Conservation (phyloP, 2,888 invertebrate species). For the Drosophila tripunctata region DNA sequence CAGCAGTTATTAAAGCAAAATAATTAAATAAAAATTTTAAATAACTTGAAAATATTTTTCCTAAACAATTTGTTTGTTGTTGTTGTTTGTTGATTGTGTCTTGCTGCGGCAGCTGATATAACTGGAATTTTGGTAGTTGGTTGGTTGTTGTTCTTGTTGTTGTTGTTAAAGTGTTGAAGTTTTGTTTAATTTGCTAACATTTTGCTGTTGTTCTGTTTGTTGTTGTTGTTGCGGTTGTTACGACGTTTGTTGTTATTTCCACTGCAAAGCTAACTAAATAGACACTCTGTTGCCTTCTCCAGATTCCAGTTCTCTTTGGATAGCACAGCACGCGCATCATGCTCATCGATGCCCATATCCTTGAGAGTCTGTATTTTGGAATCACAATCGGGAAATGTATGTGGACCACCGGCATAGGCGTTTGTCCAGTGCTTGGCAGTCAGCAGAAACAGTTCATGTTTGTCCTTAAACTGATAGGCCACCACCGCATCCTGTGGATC, state of each 20-base stretch:
- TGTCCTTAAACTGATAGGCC: slow-evolving; percentile 97
- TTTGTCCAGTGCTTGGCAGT: slow-evolving; percentile 99
- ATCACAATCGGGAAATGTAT: slow-evolving; percentile 91
- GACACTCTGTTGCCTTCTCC: slow-evolving; percentile 94
- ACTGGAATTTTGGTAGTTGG: slow-evolving; percentile 15
- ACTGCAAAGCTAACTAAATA: slow-evolving; percentile 89
- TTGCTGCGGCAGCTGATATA: slow-evolving; percentile 1
- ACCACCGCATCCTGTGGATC: slow-evolving; percentile 99
- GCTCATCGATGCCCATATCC: slow-evolving; percentile 97
- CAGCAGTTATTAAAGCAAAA: background rate
- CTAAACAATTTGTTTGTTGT: too few relatives aligned
- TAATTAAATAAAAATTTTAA: slow-evolving; percentile 21
- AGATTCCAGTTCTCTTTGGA: slow-evolving; percentile 97
- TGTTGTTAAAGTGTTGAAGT: slow-evolving; percentile 9
- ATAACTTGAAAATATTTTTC: slow-evolving; percentile 28
- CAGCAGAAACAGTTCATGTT: slow-evolving; percentile 92
- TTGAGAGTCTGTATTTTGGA: slow-evolving; percentile 93
- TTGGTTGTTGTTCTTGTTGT: slow-evolving; percentile 9
- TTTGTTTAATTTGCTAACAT: background rate
- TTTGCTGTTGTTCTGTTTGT: slow-evolving; percentile 3
- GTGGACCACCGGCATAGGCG: slow-evolving; percentile 94
- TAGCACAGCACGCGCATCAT: slow-evolving; percentile 94
- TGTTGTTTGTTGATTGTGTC: slow-evolving; percentile 6
- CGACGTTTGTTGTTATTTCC: slow-evolving; percentile 7
- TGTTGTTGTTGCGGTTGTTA: slow-evolving; percentile 12